Percentiles rank a stretch among this genome's conserved stretches.
phyloP scores from a whole-genome alignment of 2,113 vertebrate species.

The Donacobius atricapilla region DNA sequence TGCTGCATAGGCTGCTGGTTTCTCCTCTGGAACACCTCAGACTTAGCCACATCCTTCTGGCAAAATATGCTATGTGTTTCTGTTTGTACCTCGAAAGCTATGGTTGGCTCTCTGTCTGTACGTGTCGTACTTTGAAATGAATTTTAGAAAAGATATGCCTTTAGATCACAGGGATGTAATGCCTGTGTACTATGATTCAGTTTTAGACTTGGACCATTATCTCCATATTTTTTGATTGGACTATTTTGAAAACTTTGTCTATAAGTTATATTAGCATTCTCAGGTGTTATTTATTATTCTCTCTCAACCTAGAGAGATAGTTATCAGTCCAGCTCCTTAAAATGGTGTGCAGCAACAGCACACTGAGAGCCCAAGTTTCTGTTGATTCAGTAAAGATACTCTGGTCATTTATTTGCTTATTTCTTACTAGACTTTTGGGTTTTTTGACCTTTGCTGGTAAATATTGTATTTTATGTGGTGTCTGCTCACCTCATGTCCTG shows the following conservation, averaged over 20 bases:
- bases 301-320: background rate
- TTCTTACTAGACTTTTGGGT: background rate
- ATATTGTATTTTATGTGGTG: background rate
- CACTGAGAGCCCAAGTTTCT: background rate
- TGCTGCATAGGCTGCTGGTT: background rate
- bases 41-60: background rate
- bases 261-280: background rate
- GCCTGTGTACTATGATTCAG: background rate
- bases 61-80: background rate
- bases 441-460: background rate
- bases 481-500: background rate
- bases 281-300: background rate
- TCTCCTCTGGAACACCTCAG: background rate
- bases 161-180: background rate
- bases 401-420: background rate
- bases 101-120: background rate
- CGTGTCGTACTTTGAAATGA: background rate
- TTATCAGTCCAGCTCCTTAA: background rate
- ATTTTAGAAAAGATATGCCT: background rate
- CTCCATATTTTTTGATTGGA: background rate
- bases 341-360: background rate
- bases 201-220: background rate
- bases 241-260: background rate
- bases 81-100: background rate
- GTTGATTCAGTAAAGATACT: background rate